Evolutionary conservation across 2,113 vertebrate genomes (phyloP), one percentile per base, ranked within the genome.

Genomic region (Dolichallabes microphthalmus): DNA sequence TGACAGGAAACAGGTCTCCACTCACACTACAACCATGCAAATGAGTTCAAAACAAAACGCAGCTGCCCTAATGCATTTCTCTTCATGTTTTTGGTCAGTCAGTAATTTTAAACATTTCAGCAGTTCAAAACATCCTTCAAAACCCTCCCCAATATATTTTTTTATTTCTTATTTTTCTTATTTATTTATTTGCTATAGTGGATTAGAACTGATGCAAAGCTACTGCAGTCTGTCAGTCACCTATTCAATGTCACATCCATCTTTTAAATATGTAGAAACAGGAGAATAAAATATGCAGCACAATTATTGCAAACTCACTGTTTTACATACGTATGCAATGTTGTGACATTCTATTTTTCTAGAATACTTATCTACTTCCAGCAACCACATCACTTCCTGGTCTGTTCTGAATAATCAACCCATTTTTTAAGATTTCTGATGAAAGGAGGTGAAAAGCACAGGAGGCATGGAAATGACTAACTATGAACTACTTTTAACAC

Each of bases 391-490:
- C 4, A 68, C 32, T 68, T 68, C 27, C 27, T 32, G 30, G 5
- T 32, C 17, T 68, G 13, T 66, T 15, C 13, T 66, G 27, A 66
- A 66, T n/a, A 61, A 61, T 61, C 58, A 61, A 61, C 20, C 0
- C 7, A 61, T 61, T 58, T n/a, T 58, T 5, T 14, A 58, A 58
- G 17, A 15, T 58, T 61, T 61, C 45, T 45, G 7, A 45, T 45
- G 45, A 45, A 45, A n/a, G 25, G 25, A 12, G 2, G 12, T n/a
- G 25, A 63, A n/a, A 63, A n/a, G 45, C 45, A 45, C 45, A 45
- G 45, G 7, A n/a, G 76, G 32, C 14, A 80, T 8, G 79, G 80
- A 68, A 80, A 68, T 68, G 64, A 58, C 35, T 66, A 69, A 57
- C 15, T 63, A 64, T 53, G 55, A 11, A 2, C 32, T 80, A 69